These are phyloP conservation scores for Mesoclemmys tuberculata DNA, from an alignment of 2,113 vertebrate genomes.

Conservation along the genomic window DNA sequence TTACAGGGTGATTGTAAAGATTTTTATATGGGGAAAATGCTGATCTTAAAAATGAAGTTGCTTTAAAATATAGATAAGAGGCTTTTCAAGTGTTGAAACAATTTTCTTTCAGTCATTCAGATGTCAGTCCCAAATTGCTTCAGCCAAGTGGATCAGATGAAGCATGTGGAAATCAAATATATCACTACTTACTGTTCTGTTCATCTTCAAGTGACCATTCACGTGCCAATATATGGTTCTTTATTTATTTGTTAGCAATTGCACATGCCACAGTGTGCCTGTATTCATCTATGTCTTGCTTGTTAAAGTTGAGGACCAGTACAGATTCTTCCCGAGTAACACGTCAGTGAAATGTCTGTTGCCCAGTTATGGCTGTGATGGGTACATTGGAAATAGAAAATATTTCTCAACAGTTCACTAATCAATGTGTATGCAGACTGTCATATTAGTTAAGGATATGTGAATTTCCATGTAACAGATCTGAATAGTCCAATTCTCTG, in stretches of 20 bases:
- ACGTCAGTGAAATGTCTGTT: neutral
- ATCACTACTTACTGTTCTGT: neutral
- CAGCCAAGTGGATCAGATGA: neutral
- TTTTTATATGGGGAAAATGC: neutral
- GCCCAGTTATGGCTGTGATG: slow-evolving; percentile 10
- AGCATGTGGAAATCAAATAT: neutral
- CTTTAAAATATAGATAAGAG: neutral
- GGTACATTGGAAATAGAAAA: neutral
- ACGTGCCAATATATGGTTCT: neutral
- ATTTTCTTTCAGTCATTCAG: neutral
- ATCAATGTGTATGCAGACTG: neutral
- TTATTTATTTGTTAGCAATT: neutral
- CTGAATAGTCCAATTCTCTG: neutral
- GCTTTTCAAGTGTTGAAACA: neutral
- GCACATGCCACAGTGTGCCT: neutral
- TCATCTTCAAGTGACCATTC: neutral
- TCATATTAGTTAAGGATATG: rapidly evolving
- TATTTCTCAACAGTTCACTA: neutral
- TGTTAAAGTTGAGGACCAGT: neutral
- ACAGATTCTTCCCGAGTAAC: neutral
- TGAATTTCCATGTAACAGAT: neutral
- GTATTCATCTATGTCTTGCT: neutral
- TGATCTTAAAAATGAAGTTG: neutral
- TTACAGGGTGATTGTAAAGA: neutral
- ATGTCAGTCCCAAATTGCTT: neutral